These are phyloP conservation scores for Myanophis thanlyinensis DNA, from an alignment of 2,113 vertebrate species.

Conservation along the genomic window DNA sequence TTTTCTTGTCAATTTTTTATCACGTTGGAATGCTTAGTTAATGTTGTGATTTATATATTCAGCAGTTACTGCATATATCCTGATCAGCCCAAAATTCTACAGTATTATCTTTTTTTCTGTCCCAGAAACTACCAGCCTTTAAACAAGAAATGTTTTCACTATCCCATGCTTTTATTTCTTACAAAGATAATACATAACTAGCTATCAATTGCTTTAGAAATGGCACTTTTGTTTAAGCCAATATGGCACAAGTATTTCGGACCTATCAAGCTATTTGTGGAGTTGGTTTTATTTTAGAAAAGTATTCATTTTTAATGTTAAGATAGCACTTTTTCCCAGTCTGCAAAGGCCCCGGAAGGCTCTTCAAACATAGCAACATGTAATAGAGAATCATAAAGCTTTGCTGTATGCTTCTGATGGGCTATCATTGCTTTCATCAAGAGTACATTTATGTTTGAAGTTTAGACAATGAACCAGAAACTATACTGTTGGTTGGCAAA, in stretches of 20 bases:
- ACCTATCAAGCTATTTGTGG: not conserved
- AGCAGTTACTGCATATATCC: slow-evolving; percentile 43
- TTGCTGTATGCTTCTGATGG: slow-evolving; percentile 18
- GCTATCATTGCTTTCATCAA: not conserved
- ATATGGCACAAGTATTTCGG: not conserved
- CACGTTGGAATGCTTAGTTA: slow-evolving; percentile 47
- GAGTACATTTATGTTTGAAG: slow-evolving; percentile 15
- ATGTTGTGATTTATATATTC: slow-evolving; percentile 54
- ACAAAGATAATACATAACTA: slow-evolving; percentile 8
- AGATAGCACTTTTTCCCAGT: not conserved
- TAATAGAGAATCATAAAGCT: slow-evolving; percentile 29
- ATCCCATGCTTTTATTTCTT: slow-evolving; percentile 12
- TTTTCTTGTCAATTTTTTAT: slow-evolving; percentile 56
- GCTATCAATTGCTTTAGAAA: not conserved
- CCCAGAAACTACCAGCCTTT: slow-evolving; percentile 16
- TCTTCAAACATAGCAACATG: slow-evolving; percentile 31
- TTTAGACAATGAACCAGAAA: slow-evolving; percentile 31
- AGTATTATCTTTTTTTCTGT: slow-evolving; percentile 20
- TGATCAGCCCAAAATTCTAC: slow-evolving; percentile 11
- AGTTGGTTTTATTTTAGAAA: not conserved
- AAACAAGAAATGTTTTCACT: slow-evolving; percentile 26
- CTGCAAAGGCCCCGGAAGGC: not conserved
- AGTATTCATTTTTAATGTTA: not conserved
- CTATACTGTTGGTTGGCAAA: not conserved
- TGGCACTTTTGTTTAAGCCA: not conserved